Conservation (phyloP, 2,888 invertebrate genomes). For the Octodonta nipae region DNA sequence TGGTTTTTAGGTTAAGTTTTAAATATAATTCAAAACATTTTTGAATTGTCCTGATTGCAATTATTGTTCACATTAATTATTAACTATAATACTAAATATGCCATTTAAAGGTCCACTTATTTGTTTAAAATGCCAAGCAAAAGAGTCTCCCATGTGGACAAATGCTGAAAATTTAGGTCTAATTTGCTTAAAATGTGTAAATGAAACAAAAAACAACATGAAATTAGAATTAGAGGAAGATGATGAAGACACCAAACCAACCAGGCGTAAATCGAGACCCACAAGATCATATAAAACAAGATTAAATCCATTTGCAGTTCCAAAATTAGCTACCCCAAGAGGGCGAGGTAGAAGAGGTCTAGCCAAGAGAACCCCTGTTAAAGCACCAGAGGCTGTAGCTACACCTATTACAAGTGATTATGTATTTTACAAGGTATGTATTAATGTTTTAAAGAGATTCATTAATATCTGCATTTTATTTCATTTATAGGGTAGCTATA, state of each 20-base stretch:
- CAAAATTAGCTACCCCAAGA: slow-evolving; percentile 39
- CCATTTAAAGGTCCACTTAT: slow-evolving; percentile 46
- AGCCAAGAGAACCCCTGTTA: slow-evolving; percentile 66
- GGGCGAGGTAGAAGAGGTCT: slow-evolving; percentile 65
- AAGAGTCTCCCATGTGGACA: slow-evolving; percentile 63
- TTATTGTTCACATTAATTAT: no score
- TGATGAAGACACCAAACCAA: slow-evolving; percentile 41
- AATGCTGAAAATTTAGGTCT: slow-evolving; percentile 55
- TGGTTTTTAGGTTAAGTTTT: no score
- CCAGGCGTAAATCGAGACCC: slow-evolving; percentile 47
- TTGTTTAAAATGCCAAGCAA: slow-evolving; percentile 56
- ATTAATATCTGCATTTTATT: not conserved
- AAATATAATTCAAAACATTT: no score
- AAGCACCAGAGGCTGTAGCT: slow-evolving; percentile 68
- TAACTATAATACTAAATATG: slow-evolving; percentile 24
- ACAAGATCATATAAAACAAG: slow-evolving; percentile 38
- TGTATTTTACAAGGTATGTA: slow-evolving; percentile 63
- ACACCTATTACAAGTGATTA: slow-evolving; percentile 69
- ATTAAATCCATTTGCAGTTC: slow-evolving; percentile 34
- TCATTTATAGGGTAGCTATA: slow-evolving; percentile 50
- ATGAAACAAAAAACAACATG: slow-evolving; percentile 37
- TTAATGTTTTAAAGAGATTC: not conserved
- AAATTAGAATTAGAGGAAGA: slow-evolving; percentile 29
- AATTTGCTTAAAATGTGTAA: slow-evolving; percentile 63
- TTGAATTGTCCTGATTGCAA: no score